phyloP scores from a whole-genome alignment of 2,888 invertebrate genomes.

The Hypolimnas misippus region DNA sequence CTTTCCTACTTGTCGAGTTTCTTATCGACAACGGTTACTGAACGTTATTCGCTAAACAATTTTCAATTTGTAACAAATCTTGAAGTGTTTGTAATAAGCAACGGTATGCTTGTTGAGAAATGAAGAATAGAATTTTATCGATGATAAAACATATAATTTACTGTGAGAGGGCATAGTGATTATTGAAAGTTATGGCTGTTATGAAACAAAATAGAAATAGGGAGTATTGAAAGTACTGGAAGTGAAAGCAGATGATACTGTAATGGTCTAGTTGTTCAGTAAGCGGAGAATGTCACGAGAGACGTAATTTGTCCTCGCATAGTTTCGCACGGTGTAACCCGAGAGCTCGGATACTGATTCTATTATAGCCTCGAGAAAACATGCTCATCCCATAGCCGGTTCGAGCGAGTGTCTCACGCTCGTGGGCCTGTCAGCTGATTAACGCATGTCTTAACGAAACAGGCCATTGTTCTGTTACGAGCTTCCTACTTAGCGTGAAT shows the following conservation, averaged over 20 bases:
- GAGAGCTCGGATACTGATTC: slow-evolving; percentile 56
- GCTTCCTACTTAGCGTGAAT: slow-evolving; percentile 38
- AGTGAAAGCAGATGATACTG: slow-evolving; percentile 45
- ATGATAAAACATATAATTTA: background rate
- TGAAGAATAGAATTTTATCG: background rate
- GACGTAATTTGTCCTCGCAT: slow-evolving; percentile 55
- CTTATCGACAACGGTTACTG: slow-evolving; percentile 48
- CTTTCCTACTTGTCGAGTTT: slow-evolving; percentile 62
- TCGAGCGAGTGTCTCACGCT: slow-evolving; percentile 62
- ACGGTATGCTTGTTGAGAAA: background rate
- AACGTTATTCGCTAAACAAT: slow-evolving; percentile 42
- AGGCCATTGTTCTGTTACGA: slow-evolving; percentile 49
- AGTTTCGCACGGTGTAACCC: slow-evolving; percentile 74
- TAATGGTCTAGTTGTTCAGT: slow-evolving; percentile 41
- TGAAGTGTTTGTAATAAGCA: slow-evolving; percentile 8
- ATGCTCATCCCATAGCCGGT: slow-evolving; percentile 39
- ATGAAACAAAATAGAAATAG: slow-evolving; percentile 3
- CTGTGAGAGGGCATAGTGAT: background rate
- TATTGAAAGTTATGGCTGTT: slow-evolving; percentile 4
- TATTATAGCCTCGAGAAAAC: slow-evolving; percentile 40
- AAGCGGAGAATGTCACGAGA: slow-evolving; percentile 51
- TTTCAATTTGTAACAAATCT: slow-evolving; percentile 16
- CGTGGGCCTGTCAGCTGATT: slow-evolving; percentile 59
- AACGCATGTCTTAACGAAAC: slow-evolving; percentile 47
- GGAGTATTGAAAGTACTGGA: slow-evolving; percentile 16